These are phyloP conservation scores for Xestobium rufovillosum DNA, from an alignment of 2,888 invertebrate species.

Conservation along the genomic window DNA sequence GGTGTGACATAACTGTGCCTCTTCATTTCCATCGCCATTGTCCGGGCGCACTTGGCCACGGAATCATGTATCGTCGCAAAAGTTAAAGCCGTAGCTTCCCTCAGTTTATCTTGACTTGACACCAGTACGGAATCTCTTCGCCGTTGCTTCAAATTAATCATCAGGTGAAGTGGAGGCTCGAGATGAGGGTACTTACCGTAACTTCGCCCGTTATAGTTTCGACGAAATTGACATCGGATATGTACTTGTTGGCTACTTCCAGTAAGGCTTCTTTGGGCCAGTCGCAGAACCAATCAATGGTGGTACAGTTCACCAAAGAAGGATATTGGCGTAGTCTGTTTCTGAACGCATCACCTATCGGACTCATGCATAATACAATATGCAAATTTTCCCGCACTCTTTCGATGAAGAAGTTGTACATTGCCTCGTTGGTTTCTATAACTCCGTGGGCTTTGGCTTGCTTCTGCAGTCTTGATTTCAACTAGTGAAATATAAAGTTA, in stretches of 20 bases:
- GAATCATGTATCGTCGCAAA: slow-evolving; percentile 79
- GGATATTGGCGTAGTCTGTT: slow-evolving; percentile 82
- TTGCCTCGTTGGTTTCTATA: slow-evolving; percentile 56
- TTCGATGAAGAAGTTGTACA: slow-evolving; percentile 70
- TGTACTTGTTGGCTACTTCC: slow-evolving; percentile 81
- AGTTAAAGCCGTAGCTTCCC: slow-evolving; percentile 61
- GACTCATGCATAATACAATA: slow-evolving; percentile 79
- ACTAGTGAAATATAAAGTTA: slow-evolving; percentile 41
- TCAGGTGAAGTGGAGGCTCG: too few relatives aligned
- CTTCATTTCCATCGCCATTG: slow-evolving; percentile 71
- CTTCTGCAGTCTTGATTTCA: slow-evolving; percentile 53
- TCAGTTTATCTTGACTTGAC: slow-evolving; percentile 50
- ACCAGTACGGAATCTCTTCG: slow-evolving; percentile 35
- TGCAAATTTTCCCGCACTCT: slow-evolving; percentile 70
- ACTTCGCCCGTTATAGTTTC: slow-evolving; percentile 59
- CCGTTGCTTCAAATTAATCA: slow-evolving; percentile 31
- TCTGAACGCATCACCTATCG: slow-evolving; percentile 79
- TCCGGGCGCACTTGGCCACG: slow-evolving; percentile 62
- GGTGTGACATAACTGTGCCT: slow-evolving; percentile 84
- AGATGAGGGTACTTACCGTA: too few relatives aligned
- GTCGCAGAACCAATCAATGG: slow-evolving; percentile 84
- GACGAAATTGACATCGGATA: slow-evolving; percentile 63
- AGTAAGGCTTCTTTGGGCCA: slow-evolving; percentile 84
- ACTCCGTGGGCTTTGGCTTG: slow-evolving; percentile 51
- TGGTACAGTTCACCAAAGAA: slow-evolving; percentile 77